Conservation (phyloP, 2,113 vertebrate genomes). For the Aramus guarauna region DNA sequence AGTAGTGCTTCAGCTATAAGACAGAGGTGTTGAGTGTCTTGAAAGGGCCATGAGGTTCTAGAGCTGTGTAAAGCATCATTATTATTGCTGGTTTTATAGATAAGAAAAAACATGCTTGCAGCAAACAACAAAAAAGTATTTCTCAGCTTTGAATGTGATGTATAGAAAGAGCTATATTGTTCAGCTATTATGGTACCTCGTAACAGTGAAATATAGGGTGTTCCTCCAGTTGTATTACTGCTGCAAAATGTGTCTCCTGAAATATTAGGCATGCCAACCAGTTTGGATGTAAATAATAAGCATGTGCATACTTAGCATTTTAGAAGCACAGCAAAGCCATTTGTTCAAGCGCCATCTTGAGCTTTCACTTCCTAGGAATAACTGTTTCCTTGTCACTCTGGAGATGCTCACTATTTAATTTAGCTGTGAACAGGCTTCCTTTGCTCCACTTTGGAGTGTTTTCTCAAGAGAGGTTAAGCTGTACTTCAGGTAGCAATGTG, state of each 20-base stretch:
- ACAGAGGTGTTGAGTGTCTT: neutral
- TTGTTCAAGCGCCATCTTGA: neutral
- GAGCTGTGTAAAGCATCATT: neutral
- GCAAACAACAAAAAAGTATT: neutral
- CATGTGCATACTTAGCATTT: neutral
- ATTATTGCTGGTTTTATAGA: slow-evolving; percentile 2
- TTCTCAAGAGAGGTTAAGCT: neutral
- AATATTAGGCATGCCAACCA: neutral
- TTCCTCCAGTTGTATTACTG: neutral
- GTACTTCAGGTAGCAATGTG: neutral
- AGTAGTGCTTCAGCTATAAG: neutral
- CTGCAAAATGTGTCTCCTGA: slow-evolving; percentile 12
- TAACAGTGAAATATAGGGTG: slow-evolving; percentile 7
- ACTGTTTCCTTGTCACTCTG: neutral
- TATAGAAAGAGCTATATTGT: neutral
- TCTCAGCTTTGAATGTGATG: neutral
- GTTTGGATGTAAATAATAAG: slow-evolving; percentile 28
- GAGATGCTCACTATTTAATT: neutral
- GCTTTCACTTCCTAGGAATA: neutral
- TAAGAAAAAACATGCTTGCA: neutral
- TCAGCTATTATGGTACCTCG: neutral
- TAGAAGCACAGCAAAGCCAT: neutral
- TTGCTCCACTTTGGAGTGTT: neutral
- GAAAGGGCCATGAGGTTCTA: neutral
- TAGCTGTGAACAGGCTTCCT: neutral